Evolutionary conservation across 1,140 invertebrate species (phyloP).

Genomic region (Pseudomyrmex flavicornis): DNA sequence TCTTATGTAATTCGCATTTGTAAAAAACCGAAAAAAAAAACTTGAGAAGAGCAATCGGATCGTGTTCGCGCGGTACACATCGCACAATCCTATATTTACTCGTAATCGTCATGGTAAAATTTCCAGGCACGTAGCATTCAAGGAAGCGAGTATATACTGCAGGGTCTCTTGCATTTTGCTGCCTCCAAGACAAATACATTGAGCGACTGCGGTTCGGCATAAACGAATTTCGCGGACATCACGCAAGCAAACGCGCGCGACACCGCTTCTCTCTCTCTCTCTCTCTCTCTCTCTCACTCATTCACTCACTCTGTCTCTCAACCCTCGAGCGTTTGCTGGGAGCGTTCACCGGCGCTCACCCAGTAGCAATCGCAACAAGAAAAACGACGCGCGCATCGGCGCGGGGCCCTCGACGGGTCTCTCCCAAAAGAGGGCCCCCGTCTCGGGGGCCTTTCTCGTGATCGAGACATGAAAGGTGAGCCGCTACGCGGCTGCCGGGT

Average conservation of each 20-base stretch:
- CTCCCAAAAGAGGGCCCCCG: background rate
- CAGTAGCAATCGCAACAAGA: slow-evolving; percentile 35
- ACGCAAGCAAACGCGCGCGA: slow-evolving; percentile 36
- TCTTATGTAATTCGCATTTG: no score
- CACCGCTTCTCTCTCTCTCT: background rate
- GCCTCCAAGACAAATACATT: slow-evolving; percentile 29
- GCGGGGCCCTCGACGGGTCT: background rate
- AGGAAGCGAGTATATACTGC: background rate
- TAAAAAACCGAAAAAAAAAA: no score
- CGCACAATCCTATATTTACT: background rate
- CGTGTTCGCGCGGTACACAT: background rate
- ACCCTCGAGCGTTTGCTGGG: background rate
- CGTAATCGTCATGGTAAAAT: background rate
- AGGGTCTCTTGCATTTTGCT: slow-evolving; percentile 4
- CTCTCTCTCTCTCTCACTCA: background rate
- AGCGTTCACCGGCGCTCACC: slow-evolving; percentile 16
- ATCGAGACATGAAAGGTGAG: slow-evolving; percentile 71
- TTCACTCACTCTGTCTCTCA: no score
- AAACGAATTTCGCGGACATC: slow-evolving; percentile 32
- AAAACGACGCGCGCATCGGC: slow-evolving; percentile 17
- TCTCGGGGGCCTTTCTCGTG: slow-evolving; percentile 46
- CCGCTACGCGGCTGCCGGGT: slow-evolving; percentile 68
- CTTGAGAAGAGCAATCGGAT: background rate
- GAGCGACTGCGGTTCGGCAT: slow-evolving; percentile 1
- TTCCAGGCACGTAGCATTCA: background rate